Base-by-base conservation (phyloP, 2,888 invertebrate species). In the Leptopterna dolabrata region DNA sequence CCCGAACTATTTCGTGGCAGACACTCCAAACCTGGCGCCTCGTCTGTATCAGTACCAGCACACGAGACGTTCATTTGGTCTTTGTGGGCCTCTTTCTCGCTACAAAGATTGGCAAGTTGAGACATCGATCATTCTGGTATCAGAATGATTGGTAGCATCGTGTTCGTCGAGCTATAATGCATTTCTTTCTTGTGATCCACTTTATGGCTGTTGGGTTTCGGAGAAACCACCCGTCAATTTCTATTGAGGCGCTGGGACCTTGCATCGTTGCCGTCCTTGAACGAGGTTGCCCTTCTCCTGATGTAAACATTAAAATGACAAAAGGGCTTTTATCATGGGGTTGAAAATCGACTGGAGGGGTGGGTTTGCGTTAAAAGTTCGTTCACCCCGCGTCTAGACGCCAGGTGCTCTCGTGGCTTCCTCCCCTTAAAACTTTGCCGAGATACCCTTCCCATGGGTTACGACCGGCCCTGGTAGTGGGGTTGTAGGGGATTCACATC, bases 361-460 rank as follows among this genome's bases (percentile, higher is more conserved):
- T 30, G 81, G 81, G 43, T 55, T 81, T 55, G 19, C 14, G 36
- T 36, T 71, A 83, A 70, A 43, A 83, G 83, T 83, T 83, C 83
- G 71, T 83, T 83, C 41, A 83, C 83, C 83, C 83, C 70, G 70
- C 70, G 71, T 43, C 70, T 41, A 83, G 83, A 83, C 83, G 83
- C 83, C 83, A 83, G 83, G 83, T 83, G 83, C 83, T 83, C 83
- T 83, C 70, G 81, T 81, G 81, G 81, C 81, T 81, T 81, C 81
- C 81, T 81, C 81, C 81, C 81, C 81, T n/a, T 51, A 81, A 81
- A 81, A 81, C 55, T 55, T 81, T 36, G 36, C 73, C 73, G 63
- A 63, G 63, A 63, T 63, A 63, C 24, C 55, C 36, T n/a, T 16
- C 30, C 51, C 11, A 55, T 9, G 73, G 73, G 73, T 76, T 76